Conservation (phyloP, 2,113 vertebrate genomes). For the Varanus salvator region DNA sequence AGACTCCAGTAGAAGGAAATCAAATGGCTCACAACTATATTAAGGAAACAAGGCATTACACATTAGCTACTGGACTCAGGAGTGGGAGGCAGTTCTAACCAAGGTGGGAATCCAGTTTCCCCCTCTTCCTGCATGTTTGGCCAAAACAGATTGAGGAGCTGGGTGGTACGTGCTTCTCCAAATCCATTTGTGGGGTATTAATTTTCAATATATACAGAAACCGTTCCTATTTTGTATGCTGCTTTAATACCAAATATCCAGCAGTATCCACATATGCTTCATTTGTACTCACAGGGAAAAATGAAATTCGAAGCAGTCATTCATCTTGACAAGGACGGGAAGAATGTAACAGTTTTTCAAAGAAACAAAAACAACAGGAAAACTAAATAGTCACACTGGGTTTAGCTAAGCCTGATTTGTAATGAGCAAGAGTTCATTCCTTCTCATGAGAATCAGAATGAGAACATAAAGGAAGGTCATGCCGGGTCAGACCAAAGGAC, state of each 20-base stretch:
- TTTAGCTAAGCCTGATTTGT: neutral
- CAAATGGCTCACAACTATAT: neutral
- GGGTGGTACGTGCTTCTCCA: neutral
- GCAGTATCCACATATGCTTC: rapidly evolving
- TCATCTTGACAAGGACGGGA: rapidly evolving
- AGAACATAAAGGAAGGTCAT: too few species aligned
- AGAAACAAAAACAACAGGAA: rapidly evolving
- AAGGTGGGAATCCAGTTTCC: neutral
- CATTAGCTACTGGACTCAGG: neutral
- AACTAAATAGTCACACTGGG: neutral
- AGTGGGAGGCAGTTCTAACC: too few species aligned
- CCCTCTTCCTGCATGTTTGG: neutral
- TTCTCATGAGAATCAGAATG: neutral
- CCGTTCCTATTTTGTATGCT: neutral
- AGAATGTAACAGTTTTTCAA: neutral
- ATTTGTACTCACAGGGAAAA: neutral
- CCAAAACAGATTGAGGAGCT: neutral
- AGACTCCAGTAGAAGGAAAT: neutral
- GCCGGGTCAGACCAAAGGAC: too few species aligned
- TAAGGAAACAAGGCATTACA: neutral
- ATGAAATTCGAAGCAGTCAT: neutral
- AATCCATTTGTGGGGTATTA: neutral
- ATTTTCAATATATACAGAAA: neutral
- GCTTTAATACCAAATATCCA: neutral
- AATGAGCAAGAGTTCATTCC: neutral